These are phyloP conservation scores for Corella eumyota DNA, from an alignment of 23 tunicate species.

Conservation along the genomic window DNA sequence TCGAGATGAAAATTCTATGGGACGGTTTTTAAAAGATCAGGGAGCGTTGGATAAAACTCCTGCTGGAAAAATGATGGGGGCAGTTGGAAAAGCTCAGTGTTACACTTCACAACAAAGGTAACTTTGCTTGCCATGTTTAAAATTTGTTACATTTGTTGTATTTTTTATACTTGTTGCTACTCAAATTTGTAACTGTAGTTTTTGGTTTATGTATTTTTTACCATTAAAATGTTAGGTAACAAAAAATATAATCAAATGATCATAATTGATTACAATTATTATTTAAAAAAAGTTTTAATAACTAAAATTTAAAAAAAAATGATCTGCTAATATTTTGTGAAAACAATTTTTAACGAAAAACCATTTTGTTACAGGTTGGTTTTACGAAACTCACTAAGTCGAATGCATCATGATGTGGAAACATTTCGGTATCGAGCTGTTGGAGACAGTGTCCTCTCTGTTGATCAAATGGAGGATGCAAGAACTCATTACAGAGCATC, in stretches of 20 bases:
- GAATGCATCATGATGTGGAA: conserved; percentile 68
- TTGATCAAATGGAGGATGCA: conserved; percentile 83
- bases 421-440: conserved; percentile 85
- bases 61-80: conserved; percentile 94
- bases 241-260: too few species aligned
- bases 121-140: too few species aligned
- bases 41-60: conserved; percentile 76
- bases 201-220: too few species aligned
- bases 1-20: conserved; percentile 88
- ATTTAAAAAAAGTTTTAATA: too few species aligned
- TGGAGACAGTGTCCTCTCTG: conserved; percentile 51
- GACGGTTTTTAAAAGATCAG: conserved; percentile 83
- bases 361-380: conserved; percentile 52
- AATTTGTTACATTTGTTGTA: too few species aligned
- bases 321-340: too few species aligned
- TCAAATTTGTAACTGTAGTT: too few species aligned
- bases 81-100: conserved; percentile 88
- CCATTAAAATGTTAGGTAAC: too few species aligned
- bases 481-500: conserved; percentile 87
- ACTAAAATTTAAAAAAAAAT: too few species aligned
- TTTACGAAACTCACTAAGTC: conserved; percentile 65
- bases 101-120: conserved; percentile 83
- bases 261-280: too few species aligned
- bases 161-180: too few species aligned
- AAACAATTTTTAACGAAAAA: too few species aligned